Evolutionary conservation across 2,113 vertebrate genomes (phyloP).

Genomic region (Vidua chalybeata): DNA sequence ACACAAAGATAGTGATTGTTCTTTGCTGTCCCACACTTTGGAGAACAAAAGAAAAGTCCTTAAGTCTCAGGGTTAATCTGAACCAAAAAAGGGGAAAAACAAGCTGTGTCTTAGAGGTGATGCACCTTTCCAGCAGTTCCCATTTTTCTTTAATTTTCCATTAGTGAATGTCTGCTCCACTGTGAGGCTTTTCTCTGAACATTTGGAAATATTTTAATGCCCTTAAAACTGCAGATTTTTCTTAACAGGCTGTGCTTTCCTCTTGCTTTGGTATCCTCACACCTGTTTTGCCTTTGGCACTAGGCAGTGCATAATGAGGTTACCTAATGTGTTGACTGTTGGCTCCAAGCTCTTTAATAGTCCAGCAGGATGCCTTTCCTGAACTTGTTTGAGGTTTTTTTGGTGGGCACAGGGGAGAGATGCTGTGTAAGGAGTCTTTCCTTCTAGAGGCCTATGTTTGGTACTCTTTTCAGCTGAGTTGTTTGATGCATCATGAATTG

Average conservation of each 20-base stretch:
- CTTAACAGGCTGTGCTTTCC: constrained; percentile 40
- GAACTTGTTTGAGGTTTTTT: not conserved
- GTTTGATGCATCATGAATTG: not conserved
- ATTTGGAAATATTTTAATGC: constrained; percentile 48
- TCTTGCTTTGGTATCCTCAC: constrained; percentile 17
- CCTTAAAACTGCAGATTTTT: constrained; percentile 45
- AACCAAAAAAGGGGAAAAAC: not conserved
- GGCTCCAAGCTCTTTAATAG: constrained; percentile 5
- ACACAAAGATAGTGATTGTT: not conserved
- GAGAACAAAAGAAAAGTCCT: not conserved
- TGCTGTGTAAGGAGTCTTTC: not conserved
- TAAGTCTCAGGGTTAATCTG: not conserved
- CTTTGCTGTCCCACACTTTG: not conserved
- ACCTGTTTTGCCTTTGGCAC: constrained; percentile 73
- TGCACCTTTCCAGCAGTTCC: not conserved
- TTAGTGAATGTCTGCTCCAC: constrained; percentile 1
- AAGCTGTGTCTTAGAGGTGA: not conserved
- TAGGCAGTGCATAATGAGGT: constrained; percentile 52
- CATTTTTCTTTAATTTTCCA: constrained; percentile 6
- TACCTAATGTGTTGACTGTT: constrained; percentile 47
- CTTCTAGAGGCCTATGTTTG: not conserved
- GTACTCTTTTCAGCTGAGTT: not conserved
- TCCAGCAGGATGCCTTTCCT: constrained; percentile 30
- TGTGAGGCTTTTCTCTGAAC: constrained; percentile 16
- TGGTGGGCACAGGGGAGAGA: not conserved